phyloP scores from a whole-genome alignment of 2,888 invertebrate species.

The Carcina quercana region DNA sequence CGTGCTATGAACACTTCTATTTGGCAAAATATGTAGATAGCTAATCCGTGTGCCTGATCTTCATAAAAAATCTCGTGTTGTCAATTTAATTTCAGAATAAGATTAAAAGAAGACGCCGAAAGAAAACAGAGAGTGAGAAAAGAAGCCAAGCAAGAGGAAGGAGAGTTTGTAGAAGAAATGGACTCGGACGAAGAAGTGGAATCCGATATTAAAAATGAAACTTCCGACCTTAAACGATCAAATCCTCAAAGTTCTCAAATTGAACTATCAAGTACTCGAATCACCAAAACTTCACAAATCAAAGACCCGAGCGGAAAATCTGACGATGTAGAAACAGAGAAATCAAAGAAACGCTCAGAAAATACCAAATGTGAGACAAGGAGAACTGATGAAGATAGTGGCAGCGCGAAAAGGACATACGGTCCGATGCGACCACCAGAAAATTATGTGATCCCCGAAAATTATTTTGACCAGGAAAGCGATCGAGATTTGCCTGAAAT shows the following conservation, averaged over 20 bases:
- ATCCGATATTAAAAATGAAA: conserved; percentile 7
- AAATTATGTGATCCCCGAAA: conserved; percentile 58
- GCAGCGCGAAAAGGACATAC: conserved; percentile 34
- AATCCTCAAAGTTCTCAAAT: conserved; percentile 5
- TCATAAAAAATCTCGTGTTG: too few relatives aligned
- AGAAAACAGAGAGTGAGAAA: conserved; percentile 34
- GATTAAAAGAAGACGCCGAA: conserved; percentile 61
- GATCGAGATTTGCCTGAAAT: conserved; percentile 64
- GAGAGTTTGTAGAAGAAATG: conserved; percentile 70
- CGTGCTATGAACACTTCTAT: too few relatives aligned
- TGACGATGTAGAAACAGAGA: conserved; percentile 1
- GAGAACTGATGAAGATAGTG: conserved; percentile 4
- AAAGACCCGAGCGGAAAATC: not conserved
- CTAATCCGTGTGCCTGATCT: too few relatives aligned
- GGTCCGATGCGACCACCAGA: conserved; percentile 69
- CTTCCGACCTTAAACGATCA: conserved; percentile 4
- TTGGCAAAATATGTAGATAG: too few relatives aligned
- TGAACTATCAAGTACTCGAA: not conserved
- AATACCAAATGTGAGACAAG: not conserved
- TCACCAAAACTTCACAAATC: not conserved
- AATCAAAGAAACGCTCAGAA: not conserved
- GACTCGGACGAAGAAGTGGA: conserved; percentile 61
- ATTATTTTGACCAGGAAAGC: conserved; percentile 56
- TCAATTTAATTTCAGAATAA: conserved; percentile 37
- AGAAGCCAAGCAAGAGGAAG: conserved; percentile 36